Evolutionary conservation across 2,888 invertebrate genomes (phyloP).

Genomic region (Psylliodes chrysocephalus): DNA sequence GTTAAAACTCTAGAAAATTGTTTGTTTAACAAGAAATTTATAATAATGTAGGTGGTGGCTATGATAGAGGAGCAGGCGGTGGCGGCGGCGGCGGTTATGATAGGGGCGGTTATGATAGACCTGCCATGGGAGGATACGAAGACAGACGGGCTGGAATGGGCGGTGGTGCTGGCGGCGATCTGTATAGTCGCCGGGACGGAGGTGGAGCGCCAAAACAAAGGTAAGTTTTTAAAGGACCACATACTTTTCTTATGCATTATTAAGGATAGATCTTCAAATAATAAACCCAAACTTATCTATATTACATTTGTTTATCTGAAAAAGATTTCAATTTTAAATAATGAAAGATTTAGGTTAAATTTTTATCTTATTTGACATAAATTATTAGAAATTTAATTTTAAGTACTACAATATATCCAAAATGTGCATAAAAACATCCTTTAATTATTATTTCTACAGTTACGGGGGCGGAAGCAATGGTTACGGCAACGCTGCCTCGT

Average conservation of each 20-base stretch:
- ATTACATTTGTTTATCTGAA: no score
- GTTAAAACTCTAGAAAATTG: no score
- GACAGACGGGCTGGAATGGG: constrained; percentile 40
- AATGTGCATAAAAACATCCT: constrained; percentile 23
- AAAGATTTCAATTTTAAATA: no score
- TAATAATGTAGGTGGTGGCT: constrained; percentile 22
- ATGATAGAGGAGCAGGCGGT: constrained; percentile 36
- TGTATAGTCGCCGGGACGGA: constrained; percentile 59
- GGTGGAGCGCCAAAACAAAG: constrained; percentile 38
- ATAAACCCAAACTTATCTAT: no score
- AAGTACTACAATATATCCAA: no score
- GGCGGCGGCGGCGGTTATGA: constrained; percentile 23
- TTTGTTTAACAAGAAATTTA: background rate
- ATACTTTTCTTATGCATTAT: no score
- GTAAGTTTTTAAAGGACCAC: no score
- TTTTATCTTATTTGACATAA: constrained; percentile 11
- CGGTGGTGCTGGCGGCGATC: constrained; percentile 50
- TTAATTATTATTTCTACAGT: constrained; percentile 42
- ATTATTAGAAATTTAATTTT: no score
- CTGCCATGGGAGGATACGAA: constrained; percentile 44
- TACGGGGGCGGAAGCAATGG: constrained; percentile 47
- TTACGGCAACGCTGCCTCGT: constrained; percentile 37
- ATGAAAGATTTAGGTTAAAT: no score
- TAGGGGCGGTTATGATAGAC: constrained; percentile 41
- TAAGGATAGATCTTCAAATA: no score